Evolutionary conservation across 1,140 invertebrate species (phyloP), one percentile per base, ranked within the genome.

Genomic region (Anastatus disparis): DNA sequence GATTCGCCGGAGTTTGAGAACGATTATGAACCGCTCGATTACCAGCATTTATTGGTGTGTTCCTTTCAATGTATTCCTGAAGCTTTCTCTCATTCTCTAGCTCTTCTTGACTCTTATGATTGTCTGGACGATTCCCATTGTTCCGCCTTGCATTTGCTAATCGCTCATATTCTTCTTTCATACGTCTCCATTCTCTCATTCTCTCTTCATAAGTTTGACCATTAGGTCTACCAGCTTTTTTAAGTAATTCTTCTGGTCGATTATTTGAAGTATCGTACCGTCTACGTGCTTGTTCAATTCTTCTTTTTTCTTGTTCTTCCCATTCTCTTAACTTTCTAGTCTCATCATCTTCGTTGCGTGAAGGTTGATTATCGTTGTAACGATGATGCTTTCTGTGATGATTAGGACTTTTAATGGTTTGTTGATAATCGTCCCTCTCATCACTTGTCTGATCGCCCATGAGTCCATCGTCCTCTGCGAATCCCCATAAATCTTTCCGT

Each of bases 1-100:
- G 8, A 6, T 7, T 63, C 8, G 2, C 46, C 3, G 20, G 31
- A 12, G 24, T 40, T 13, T 53, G 31, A 9, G 8, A 26, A 10
- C 20, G 42, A 38, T 42, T 12, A 3, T 22, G 13, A 27, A 7
- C 3, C 10, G 2, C 12, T 29, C 26, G 42, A 46, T 31, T 29
- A 8, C 6, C 52, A 17, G 56, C 2, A 0, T 10, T 20, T 31
- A 77, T 76, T 4, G 79, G 79, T 0, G 72, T 77, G 20, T 81
- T 83, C n/a, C 80, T 74, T 13, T 71, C 74, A 8, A 84, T 76
- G 44, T 84, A 84, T 7, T 84, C 81, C 22, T 78, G 75, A 15
- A 80, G 44, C 26, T 72, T 78, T 0, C 52, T 70, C 2, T 79
- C 79, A 8, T 74, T 74, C 2, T 76, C 62, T 0, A 35, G 10